Percentiles rank a stretch among this genome's conserved stretches.
phyloP scores from a whole-genome alignment of 2,888 invertebrate genomes.

The Altica lythri region DNA sequence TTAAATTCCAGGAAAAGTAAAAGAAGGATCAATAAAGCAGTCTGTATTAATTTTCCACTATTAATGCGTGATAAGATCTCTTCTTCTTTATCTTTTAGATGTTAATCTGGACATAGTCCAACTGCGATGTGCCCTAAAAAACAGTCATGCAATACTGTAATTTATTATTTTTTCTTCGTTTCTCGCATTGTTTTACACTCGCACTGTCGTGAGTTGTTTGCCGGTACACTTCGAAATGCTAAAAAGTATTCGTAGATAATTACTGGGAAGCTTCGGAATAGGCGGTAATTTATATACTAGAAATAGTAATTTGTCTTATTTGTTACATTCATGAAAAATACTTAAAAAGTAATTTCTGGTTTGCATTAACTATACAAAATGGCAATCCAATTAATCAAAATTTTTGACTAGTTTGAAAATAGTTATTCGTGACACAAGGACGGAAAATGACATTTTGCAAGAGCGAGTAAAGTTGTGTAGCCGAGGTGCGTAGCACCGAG shows the following conservation, averaged over 20 bases:
- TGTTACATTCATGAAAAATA: too few species aligned
- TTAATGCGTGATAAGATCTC: slow-evolving; percentile 7
- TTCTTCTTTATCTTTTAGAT: slow-evolving; percentile 18
- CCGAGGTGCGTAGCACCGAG: too few species aligned
- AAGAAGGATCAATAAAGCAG: background rate
- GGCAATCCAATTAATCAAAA: too few species aligned
- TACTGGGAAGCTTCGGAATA: slow-evolving; percentile 2
- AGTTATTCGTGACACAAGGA: too few species aligned
- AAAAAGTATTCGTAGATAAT: slow-evolving; percentile 4
- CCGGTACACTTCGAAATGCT: background rate
- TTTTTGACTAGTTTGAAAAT: too few species aligned
- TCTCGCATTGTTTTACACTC: slow-evolving; percentile 19
- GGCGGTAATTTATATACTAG: too few species aligned
- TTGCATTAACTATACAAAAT: too few species aligned
- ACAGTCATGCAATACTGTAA: slow-evolving; percentile 21
- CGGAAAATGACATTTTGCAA: too few species aligned
- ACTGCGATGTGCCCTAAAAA: slow-evolving; percentile 17
- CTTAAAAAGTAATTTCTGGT: too few species aligned
- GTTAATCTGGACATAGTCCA: slow-evolving; percentile 23
- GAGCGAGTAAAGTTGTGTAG: too few species aligned
- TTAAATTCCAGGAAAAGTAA: too few species aligned
- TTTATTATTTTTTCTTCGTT: slow-evolving; percentile 20
- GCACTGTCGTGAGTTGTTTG: slow-evolving; percentile 14
- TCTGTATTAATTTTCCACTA: slow-evolving; percentile 9
- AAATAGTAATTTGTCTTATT: too few species aligned